Base-by-base conservation (phyloP, 2,113 vertebrate species). In the Zosterops hypoxanthus region DNA sequence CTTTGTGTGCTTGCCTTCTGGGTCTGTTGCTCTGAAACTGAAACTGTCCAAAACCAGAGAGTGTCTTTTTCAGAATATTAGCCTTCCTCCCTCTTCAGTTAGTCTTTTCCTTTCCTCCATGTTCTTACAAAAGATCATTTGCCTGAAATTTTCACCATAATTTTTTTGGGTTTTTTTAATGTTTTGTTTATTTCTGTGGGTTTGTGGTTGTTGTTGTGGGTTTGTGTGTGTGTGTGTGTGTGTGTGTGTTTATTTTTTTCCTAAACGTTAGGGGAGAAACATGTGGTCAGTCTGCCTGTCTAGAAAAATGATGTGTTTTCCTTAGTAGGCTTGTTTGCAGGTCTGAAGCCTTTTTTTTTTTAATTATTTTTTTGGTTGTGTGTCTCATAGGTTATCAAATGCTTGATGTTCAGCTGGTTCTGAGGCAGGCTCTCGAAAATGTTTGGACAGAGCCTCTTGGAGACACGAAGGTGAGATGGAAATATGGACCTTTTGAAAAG, bases 371-470 rank as follows among this genome's bases (percentile, higher is more conserved):
- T 23, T 33, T 14, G 39, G 39, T 39, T 34, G 16, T 61, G 3
- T 61, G 53, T 31, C 8, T 52, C 7, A 16, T 36, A 98, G 98
- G 80, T 41, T 94, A 85, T 87, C 97, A 96, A 82, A 49, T 96
- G 39, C 90, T 98, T 36, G 96, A 98, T 52, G 81, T 98, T 75
- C 98, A 98, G 59, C 50, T 98, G 56, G 77, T 98, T 88, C 92
- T 98, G 94, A 96, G 97, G 61, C 86, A 96, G 46, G 97, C 96
- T 78, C 96, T 98, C 13, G 81, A 95, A 31, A 81, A 98, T 73
- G 90, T 98, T 97, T 98, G 98, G 98, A 98, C 97, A 1, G 39
- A 95, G 25, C 92, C 95, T 86, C 86, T 96, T 65, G 91, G 61
- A 73, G 92, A 90, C 8, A 73, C 83, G 14, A 95, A 95, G 95